Conservation (phyloP, 2,888 invertebrate genomes). For the Coleophora deauratella region DNA sequence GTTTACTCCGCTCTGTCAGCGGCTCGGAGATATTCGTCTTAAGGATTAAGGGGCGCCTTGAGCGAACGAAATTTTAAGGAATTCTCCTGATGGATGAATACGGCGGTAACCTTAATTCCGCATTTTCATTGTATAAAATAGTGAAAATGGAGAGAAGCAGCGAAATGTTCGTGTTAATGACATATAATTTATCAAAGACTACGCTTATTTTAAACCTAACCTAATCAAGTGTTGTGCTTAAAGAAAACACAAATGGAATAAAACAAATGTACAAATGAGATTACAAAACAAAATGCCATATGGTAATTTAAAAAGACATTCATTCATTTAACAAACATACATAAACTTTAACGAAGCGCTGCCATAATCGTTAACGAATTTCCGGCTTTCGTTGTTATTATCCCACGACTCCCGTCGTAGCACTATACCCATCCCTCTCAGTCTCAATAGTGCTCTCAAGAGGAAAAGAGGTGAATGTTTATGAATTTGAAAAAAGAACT, state of each 20-base stretch:
- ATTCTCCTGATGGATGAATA: constrained; percentile 64
- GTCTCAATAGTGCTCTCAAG: constrained; percentile 13
- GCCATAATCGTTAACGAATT: constrained; percentile 68
- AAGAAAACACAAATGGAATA: too few relatives aligned
- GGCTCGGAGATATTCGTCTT: constrained; percentile 70
- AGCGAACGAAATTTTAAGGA: constrained; percentile 60
- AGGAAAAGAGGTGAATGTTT: constrained; percentile 28
- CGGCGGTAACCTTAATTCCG: constrained; percentile 57
- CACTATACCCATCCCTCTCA: constrained; percentile 34
- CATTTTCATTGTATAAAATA: constrained; percentile 52
- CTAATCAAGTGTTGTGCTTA: too few relatives aligned
- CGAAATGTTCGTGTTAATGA: constrained; percentile 24
- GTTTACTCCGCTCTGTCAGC: constrained; percentile 61
- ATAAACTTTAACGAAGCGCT: constrained; percentile 69
- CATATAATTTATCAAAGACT: constrained; percentile 5
- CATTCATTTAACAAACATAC: constrained; percentile 66
- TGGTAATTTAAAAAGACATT: constrained; percentile 64
- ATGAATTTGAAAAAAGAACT: constrained; percentile 23
- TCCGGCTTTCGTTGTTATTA: constrained; percentile 61
- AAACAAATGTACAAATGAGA: too few relatives aligned
- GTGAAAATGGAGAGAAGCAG: constrained; percentile 41
- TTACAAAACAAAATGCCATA: constrained; percentile 30
- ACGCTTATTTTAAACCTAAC: background rate
- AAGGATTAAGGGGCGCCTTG: constrained; percentile 62
- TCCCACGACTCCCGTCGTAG: constrained; percentile 34